A percentile compares a stretch with the other conserved stretches of the same genome.
These are phyloP conservation scores for Syrmaticus mikado DNA, from an alignment of 2,113 vertebrate species.

Conservation along the genomic window DNA sequence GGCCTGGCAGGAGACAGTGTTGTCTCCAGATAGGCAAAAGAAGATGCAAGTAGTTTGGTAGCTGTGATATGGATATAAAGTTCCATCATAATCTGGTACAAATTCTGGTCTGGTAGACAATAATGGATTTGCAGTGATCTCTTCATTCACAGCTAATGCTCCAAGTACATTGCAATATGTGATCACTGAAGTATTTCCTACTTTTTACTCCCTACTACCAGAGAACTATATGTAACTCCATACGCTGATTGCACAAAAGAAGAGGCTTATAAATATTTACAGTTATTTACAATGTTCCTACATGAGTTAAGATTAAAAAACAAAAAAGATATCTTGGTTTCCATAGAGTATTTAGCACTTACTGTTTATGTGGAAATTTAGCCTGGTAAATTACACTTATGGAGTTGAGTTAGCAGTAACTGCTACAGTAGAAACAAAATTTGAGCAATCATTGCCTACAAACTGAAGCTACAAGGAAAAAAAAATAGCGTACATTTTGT, in stretches of 20 bases:
- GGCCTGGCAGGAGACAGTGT: background rate
- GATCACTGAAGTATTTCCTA: background rate
- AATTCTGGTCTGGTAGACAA: background rate
- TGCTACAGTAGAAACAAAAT: background rate
- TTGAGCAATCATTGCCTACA: background rate
- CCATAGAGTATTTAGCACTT: background rate
- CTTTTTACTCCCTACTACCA: background rate
- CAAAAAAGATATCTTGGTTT: background rate
- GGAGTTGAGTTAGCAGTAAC: background rate
- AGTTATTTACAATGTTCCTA: background rate
- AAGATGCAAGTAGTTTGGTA: background rate
- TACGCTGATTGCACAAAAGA: background rate
- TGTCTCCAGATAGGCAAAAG: background rate
- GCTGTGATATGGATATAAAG: background rate
- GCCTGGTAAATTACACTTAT: background rate
- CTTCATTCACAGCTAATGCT: background rate
- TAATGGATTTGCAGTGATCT: background rate
- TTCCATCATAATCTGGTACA: background rate
- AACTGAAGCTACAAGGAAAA: background rate
- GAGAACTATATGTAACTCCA: background rate
- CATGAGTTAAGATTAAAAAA: background rate
- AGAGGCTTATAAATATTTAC: background rate
- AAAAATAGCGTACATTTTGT: background rate
- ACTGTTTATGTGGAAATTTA: background rate
- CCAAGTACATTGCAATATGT: background rate